Evolutionary conservation across 2,797 vertebrate species (phyloP), one percentile per base, ranked within the genome.

Genomic region (Gymnoscopelus microlampas): DNA sequence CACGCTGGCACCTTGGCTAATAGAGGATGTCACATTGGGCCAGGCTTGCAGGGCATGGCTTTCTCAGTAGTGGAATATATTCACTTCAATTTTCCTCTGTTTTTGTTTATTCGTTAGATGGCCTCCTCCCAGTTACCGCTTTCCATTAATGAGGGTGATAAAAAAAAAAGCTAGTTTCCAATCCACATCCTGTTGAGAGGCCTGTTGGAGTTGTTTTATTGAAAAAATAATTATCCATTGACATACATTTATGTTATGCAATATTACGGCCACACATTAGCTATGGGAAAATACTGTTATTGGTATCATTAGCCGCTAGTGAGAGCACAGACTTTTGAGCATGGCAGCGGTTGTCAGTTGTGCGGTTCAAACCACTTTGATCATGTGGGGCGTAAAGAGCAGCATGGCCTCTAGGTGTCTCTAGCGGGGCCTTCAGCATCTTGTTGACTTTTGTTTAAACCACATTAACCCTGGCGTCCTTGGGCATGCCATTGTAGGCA

Each of bases 21-120:
- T 87, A 81, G 81, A 81, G 80, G 74, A 82, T 85, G 78, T 82
- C 80, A 83, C 71, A 76, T 66, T 86, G 66, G 82, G 71, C 66
- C 80, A 76, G 63, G 64, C 57, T 70, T 80, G 70, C 63, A 32
- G 54, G 35, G 51, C 15, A 57, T 15, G 39, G 54, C 73, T 61
- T 61, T 73, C 70, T 72, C 78, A 78, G 63, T 69, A 63, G 82
- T 89, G 94, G 92, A 95, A 94, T 79, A 58, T 87, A 85, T 94
- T 89, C 88, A 87, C 88, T 82, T 89, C 80, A 77, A 87, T 92
- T 96, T 96, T 94, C 94, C 93, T 86, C 85, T 93, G 91, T 91
- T 90, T 89, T 85, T 91, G 89, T 93, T 90, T 91, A 85, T 89
- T 88, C 86, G 85, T 73, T 78, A 82, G 70, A 47, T 66, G 64